phyloP scores from a whole-genome alignment of 2,113 vertebrate genomes.

The Callopanchax toddi region DNA sequence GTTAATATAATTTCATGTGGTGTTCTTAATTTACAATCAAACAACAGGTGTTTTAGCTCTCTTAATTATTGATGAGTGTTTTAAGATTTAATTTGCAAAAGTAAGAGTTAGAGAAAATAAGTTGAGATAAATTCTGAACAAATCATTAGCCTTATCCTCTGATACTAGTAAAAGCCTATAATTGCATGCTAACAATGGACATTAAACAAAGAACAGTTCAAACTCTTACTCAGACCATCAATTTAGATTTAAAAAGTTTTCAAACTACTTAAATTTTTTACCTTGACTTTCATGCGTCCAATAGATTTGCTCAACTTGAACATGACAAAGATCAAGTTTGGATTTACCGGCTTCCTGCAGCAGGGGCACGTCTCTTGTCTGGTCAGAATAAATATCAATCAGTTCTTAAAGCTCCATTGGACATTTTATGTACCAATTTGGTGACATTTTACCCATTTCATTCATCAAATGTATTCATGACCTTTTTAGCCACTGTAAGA shows the following conservation, averaged over 20 bases:
- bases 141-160: too few species aligned
- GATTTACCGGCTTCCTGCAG: constrained; percentile 82
- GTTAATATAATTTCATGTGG: too few species aligned
- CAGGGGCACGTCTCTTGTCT: constrained; percentile 87
- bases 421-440: background rate
- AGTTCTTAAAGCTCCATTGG: background rate
- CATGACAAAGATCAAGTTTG: constrained; percentile 80
- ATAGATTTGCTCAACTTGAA: constrained; percentile 84
- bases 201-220: too few species aligned
- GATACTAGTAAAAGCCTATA: too few species aligned
- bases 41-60: too few species aligned
- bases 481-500: constrained; percentile 88
- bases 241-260: background rate
- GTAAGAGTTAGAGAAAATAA: too few species aligned
- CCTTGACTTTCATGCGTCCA: constrained; percentile 83
- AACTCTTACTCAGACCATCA: background rate
- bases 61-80: too few species aligned
- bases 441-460: background rate
- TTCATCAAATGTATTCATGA: constrained; percentile 44
- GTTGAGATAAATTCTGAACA: too few species aligned
- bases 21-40: too few species aligned
- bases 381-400: constrained; percentile 8
- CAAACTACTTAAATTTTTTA: constrained; percentile 40
- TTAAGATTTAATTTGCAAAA: too few species aligned
- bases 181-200: too few species aligned